Evolutionary conservation across 2,888 invertebrate species (phyloP).

Genomic region (Eupithecia vulgata): DNA sequence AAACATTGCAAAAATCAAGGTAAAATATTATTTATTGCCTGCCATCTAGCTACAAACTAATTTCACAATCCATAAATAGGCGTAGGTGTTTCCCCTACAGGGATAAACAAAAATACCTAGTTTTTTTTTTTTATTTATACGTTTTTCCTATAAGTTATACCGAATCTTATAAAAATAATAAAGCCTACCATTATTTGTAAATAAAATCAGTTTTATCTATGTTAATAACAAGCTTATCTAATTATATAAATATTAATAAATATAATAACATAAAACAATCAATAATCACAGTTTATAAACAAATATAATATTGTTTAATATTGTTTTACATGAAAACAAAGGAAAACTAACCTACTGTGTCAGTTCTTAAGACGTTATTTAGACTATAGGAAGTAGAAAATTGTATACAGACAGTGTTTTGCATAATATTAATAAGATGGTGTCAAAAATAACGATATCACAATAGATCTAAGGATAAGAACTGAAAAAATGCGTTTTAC

Average conservation of each 20-base stretch:
- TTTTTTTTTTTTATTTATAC: not conserved
- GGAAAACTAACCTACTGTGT: not conserved
- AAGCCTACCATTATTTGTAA: constrained; percentile 7
- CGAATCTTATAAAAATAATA: not conserved
- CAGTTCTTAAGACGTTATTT: not conserved
- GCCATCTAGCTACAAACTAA: not conserved
- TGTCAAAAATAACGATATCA: not conserved
- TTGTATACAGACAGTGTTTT: not conserved
- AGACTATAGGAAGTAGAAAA: not conserved
- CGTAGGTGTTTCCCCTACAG: not conserved
- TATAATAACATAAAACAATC: constrained; percentile 11
- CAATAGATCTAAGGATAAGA: not conserved
- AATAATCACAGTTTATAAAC: constrained; percentile 26
- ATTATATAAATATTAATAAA: constrained; percentile 1
- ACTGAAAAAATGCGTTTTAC: not conserved
- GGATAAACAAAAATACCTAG: not conserved
- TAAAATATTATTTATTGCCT: not conserved
- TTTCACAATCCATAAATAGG: not conserved
- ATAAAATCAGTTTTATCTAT: constrained; percentile 20
- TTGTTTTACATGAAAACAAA: not conserved
- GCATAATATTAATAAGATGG: not conserved
- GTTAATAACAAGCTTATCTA: constrained; percentile 3
- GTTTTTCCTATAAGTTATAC: not conserved
- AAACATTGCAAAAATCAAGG: not conserved
- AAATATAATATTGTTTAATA: not conserved